Percentiles rank a stretch among this genome's conserved stretches.
These are phyloP conservation scores for Pollenia angustigena DNA, from an alignment of 2,888 invertebrate genomes.

Conservation along the genomic window DNA sequence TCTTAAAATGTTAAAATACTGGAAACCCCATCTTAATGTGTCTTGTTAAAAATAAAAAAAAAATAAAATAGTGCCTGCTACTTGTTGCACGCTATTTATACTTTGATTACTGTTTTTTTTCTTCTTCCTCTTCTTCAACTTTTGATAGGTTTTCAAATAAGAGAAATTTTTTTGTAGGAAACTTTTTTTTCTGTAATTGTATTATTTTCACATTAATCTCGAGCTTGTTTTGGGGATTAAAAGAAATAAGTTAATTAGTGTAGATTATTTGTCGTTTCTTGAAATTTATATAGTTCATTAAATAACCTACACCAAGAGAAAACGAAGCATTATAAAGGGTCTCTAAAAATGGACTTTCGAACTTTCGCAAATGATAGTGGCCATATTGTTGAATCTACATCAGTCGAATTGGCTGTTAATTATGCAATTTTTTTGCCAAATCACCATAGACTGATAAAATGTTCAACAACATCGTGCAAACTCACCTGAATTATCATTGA, in stretches of 20 bases:
- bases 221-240: slow-evolving; percentile 19
- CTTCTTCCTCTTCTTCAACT: not conserved
- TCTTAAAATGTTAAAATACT: slow-evolving; percentile 24
- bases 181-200: not conserved
- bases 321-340: not conserved
- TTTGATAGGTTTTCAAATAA: not conserved
- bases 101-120: not conserved
- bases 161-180: slow-evolving; percentile 44
- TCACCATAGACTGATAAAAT: too few species aligned
- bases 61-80: slow-evolving; percentile 10
- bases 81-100: slow-evolving; percentile 42
- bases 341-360: too few species aligned
- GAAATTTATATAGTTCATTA: slow-evolving; percentile 34
- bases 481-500: too few species aligned
- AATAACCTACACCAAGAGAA: not conserved
- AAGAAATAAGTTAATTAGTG: slow-evolving; percentile 49
- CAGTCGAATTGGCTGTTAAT: too few species aligned
- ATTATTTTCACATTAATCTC: slow-evolving; percentile 8
- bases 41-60: not conserved
- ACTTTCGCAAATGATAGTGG: too few species aligned
- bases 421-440: too few species aligned
- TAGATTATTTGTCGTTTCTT: slow-evolving; percentile 6
- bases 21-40: slow-evolving; percentile 32
- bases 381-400: too few species aligned
- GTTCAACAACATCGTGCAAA: too few species aligned